phyloP scores from a whole-genome alignment of 2,113 vertebrate genomes.

The Grammomys surdaster region DNA sequence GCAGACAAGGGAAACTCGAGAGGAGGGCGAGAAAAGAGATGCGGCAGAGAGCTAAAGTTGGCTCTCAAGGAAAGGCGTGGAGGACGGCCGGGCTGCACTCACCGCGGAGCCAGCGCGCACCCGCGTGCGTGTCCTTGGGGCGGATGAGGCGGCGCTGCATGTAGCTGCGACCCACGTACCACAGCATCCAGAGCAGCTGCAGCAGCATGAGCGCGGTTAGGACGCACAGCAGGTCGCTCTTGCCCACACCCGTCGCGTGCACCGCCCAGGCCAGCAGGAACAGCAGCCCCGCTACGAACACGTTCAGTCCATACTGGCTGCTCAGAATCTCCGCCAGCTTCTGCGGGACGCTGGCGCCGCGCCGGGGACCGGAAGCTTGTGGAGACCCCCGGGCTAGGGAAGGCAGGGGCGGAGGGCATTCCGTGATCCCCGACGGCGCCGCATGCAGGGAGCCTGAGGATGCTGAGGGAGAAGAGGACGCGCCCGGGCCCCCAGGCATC shows the following conservation, averaged over 20 bases:
- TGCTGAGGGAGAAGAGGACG: constrained; percentile 53
- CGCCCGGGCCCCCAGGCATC: constrained; percentile 35
- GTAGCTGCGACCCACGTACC: constrained; percentile 92
- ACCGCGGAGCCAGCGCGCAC: constrained; percentile 96
- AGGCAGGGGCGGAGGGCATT: neutral
- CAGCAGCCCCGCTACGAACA: constrained; percentile 93
- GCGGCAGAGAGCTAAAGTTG: neutral
- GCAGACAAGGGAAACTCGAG: neutral
- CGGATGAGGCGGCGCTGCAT: constrained; percentile 87
- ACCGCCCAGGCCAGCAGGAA: constrained; percentile 94
- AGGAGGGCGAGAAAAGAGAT: neutral
- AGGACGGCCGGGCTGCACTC: constrained; percentile 71
- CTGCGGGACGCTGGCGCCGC: constrained; percentile 87
- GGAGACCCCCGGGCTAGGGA: neutral
- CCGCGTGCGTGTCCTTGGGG: constrained; percentile 90
- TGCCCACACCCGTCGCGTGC: constrained; percentile 89
- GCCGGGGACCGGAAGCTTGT: neutral
- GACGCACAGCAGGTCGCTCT: constrained; percentile 92
- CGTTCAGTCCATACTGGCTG: constrained; percentile 96
- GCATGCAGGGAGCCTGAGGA: neutral
- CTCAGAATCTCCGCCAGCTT: constrained; percentile 95
- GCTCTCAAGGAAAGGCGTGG: neutral
- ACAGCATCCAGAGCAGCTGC: constrained; percentile 97
- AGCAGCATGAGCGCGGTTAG: constrained; percentile 94
- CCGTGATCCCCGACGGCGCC: neutral